Percentiles rank a stretch among this genome's conserved stretches.
These are phyloP conservation scores for Sapayoa aenigma DNA, from an alignment of 2,113 vertebrate genomes.

Conservation along the genomic window DNA sequence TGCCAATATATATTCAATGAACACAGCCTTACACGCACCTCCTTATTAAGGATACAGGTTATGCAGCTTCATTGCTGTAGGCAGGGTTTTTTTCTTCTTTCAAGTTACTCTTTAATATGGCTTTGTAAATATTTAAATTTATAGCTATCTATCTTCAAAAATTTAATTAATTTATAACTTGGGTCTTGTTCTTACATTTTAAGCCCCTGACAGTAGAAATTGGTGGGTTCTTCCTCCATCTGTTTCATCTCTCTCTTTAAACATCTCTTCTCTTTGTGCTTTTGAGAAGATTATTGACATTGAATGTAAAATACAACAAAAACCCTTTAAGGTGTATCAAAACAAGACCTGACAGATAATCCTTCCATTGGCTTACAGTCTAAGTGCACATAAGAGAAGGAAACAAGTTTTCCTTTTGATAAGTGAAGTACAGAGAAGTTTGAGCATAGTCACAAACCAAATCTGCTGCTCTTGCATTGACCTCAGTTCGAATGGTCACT, in stretches of 20 bases:
- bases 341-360: neutral
- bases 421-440: neutral
- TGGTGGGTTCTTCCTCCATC: neutral
- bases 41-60: neutral
- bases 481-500: neutral
- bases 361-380: neutral
- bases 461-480: neutral
- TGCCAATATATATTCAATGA: neutral
- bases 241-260: neutral
- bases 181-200: neutral
- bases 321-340: neutral
- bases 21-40: neutral
- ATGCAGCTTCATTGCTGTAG: neutral
- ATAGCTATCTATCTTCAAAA: neutral
- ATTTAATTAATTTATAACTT: neutral
- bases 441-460: neutral
- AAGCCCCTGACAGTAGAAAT: neutral
- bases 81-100: neutral
- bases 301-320: neutral
- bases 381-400: neutral
- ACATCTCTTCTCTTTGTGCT: neutral
- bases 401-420: neutral
- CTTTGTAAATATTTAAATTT: neutral
- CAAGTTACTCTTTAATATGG: neutral
- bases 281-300: neutral